phyloP scores from a whole-genome alignment of 2,113 vertebrate genomes.

The Mola mola region DNA sequence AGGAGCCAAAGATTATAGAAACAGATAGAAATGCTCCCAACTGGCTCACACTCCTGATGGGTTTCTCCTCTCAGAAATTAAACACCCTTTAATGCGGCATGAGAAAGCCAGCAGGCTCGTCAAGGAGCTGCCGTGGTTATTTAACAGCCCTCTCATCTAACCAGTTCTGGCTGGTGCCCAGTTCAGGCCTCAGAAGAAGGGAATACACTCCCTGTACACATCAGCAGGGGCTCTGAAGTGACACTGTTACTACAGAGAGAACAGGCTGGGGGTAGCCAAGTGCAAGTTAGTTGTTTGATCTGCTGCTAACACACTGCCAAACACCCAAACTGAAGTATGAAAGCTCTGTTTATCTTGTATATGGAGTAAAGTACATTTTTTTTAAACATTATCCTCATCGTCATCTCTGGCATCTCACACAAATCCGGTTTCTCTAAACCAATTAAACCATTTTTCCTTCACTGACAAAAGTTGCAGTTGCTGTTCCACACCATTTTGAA shows the following conservation, averaged over 20 bases:
- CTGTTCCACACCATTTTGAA: no score
- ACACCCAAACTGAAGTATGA: neutral
- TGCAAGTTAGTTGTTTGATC: neutral
- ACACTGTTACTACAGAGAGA: slow-evolving; percentile 30
- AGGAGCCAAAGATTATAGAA: neutral
- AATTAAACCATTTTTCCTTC: no score
- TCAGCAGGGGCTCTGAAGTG: slow-evolving; percentile 25
- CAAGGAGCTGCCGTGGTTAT: slow-evolving; percentile 36
- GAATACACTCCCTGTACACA: slow-evolving; percentile 5
- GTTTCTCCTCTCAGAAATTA: slow-evolving; percentile 58
- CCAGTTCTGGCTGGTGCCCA: slow-evolving; percentile 3
- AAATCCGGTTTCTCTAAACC: no score
- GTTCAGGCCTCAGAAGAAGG: slow-evolving; percentile 19
- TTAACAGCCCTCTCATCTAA: slow-evolving; percentile 41
- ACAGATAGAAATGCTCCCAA: slow-evolving; percentile 38
- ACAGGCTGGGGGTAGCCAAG: no score
- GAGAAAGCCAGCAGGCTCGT: slow-evolving; percentile 48
- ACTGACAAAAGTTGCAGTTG: no score
- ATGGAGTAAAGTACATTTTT: no score
- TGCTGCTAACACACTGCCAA: no score
- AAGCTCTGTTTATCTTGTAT: no score
- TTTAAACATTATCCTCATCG: no score
- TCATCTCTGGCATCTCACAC: no score
- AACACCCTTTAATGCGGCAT: slow-evolving; percentile 48
- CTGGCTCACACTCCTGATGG: slow-evolving; percentile 9